These are phyloP conservation scores for Chymomyza costata DNA, from an alignment of 1,140 invertebrate species.

Conservation along the genomic window DNA sequence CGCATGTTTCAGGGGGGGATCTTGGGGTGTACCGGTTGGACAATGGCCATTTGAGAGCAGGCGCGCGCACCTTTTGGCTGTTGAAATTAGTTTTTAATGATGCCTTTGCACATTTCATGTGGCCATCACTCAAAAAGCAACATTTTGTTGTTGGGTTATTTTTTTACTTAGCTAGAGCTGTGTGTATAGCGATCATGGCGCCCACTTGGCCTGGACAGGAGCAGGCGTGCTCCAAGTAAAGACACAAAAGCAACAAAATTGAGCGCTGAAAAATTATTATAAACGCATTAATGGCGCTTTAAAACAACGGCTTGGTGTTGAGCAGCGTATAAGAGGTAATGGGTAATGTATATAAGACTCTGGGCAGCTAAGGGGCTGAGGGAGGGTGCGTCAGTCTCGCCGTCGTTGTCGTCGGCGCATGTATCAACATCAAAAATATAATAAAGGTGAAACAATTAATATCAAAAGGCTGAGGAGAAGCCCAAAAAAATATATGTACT, in stretches of 20 bases:
- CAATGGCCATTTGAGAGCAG: conserved; percentile 58
- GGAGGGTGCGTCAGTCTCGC: background rate
- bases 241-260: conserved; percentile 37
- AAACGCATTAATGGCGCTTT: conserved; percentile 70
- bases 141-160: background rate
- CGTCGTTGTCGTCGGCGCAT: background rate
- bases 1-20: background rate
- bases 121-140: conserved; percentile 45
- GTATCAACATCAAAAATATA: conserved; percentile 63
- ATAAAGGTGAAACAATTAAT: conserved; percentile 73
- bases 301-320: background rate
- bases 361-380: background rate
- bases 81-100: conserved; percentile 69
- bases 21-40: conserved; percentile 23
- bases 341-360: too few species aligned
- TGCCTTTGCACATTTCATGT: conserved; percentile 59
- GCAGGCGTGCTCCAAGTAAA: background rate
- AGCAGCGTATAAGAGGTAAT: background rate
- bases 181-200: background rate
- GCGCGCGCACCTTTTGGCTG: conserved; percentile 28
- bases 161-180: conserved; percentile 9
- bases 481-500: conserved; percentile 51
- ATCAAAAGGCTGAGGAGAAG: conserved; percentile 46
- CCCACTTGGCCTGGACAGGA: background rate
- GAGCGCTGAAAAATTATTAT: conserved; percentile 65